Evolutionary conservation across 2,888 invertebrate genomes (phyloP).

Genomic region (Eristalis pertinax): DNA sequence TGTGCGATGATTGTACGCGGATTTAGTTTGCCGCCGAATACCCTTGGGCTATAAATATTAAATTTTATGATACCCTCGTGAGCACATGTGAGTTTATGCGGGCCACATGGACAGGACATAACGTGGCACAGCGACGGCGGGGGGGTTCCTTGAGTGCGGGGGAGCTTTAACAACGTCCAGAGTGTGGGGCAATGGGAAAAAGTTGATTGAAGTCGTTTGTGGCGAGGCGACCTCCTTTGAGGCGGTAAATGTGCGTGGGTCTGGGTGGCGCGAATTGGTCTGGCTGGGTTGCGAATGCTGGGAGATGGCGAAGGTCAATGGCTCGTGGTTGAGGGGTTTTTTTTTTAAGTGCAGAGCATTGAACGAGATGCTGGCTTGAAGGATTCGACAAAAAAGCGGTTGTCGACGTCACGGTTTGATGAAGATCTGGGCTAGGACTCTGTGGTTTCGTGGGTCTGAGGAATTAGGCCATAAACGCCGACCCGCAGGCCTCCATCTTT

Average conservation of each 20-base stretch:
- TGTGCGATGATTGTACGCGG: conserved; percentile 47
- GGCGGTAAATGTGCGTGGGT: background rate
- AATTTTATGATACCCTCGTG: conserved; percentile 45
- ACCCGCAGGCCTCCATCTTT: no score
- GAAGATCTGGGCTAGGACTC: no score
- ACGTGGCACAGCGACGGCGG: background rate
- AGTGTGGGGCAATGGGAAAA: background rate
- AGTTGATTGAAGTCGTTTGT: background rate
- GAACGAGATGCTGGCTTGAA: no score
- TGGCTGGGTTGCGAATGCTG: no score
- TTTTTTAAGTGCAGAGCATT: no score
- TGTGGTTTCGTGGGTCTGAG: no score
- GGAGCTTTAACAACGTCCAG: background rate
- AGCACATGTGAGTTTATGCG: conserved; percentile 27
- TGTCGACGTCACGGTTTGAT: no score
- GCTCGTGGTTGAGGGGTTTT: no score
- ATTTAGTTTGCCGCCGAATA: conserved; percentile 55
- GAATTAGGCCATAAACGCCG: no score
- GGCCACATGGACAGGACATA: conserved; percentile 17
- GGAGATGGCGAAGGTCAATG: no score
- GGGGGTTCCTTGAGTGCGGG: background rate
- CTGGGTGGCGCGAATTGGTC: no score
- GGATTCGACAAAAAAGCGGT: no score
- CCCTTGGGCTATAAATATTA: conserved; percentile 59
- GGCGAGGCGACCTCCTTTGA: background rate